Evolutionary conservation across 2,113 vertebrate genomes (phyloP).

Genomic region (Petrocephalus zakoni): DNA sequence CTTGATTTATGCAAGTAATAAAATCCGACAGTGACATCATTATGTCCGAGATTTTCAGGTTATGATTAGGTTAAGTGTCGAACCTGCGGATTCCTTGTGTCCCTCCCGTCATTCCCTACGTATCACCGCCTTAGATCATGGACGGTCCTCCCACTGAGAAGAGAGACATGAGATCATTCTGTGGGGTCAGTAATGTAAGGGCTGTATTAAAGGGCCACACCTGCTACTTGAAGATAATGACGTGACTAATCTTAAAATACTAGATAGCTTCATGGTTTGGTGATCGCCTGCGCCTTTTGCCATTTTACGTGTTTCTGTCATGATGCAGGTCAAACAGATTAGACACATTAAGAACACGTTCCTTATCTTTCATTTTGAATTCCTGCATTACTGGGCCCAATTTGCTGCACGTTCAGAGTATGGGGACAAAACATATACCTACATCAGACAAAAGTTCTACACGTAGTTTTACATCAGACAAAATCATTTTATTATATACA

Average conservation of each 20-base stretch:
- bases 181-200: neutral
- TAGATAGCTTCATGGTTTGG: neutral
- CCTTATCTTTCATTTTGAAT: neutral
- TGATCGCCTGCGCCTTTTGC: neutral
- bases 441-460: no score
- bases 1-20: neutral
- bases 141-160: neutral
- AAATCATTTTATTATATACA: neutral
- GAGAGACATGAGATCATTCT: neutral
- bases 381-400: neutral
- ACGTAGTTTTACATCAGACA: neutral
- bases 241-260: neutral
- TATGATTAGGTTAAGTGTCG: neutral
- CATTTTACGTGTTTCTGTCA: neutral
- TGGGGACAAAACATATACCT: neutral
- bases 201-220: neutral
- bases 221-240: neutral
- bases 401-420: neutral
- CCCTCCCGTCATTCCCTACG: neutral
- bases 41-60: neutral
- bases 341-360: neutral
- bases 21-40: neutral
- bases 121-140: neutral
- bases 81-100: neutral
- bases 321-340: neutral